Evolutionary conservation across 2,797 vertebrate species (phyloP).

Genomic region (Poecilia picta): DNA sequence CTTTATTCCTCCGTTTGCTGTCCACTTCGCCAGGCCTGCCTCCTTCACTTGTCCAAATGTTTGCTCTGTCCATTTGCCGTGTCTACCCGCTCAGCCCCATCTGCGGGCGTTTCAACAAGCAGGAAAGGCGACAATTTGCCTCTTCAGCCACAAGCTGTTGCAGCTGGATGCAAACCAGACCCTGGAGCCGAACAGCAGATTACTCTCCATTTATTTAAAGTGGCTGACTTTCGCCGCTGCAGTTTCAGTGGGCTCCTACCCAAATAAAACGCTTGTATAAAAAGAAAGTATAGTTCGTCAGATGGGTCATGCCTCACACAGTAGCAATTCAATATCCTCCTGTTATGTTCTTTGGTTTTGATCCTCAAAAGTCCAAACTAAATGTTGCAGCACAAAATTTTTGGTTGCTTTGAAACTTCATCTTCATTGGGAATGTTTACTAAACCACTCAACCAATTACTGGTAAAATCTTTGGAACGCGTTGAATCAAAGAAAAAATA

Average conservation of each 20-base stretch:
- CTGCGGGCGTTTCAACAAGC: conserved; percentile 58
- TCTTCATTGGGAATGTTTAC: conserved; percentile 36
- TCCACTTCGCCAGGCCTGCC: conserved; percentile 61
- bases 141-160: conserved; percentile 72
- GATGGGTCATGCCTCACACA: conserved; percentile 80
- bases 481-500: conserved; percentile 50
- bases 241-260: conserved; percentile 61
- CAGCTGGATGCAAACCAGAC: conserved; percentile 74
- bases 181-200: conserved; percentile 57
- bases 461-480: conserved; percentile 56
- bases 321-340: conserved; percentile 78
- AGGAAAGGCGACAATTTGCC: conserved; percentile 77
- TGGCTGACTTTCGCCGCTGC: conserved; percentile 68
- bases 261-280: conserved; percentile 74
- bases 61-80: conserved; percentile 68
- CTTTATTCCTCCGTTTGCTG: conserved; percentile 64
- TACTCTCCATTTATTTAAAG: conserved; percentile 76
- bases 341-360: conserved; percentile 74
- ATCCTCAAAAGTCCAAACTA: conserved; percentile 74
- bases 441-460: conserved; percentile 52
- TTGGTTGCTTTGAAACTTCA: conserved; percentile 71
- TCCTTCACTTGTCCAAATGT: conserved; percentile 62
- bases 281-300: conserved; percentile 76
- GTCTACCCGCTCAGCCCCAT: conserved; percentile 65
- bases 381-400: conserved; percentile 78